Base-by-base conservation (phyloP, 2,113 vertebrate species). In the Spizaetus ornatus region DNA sequence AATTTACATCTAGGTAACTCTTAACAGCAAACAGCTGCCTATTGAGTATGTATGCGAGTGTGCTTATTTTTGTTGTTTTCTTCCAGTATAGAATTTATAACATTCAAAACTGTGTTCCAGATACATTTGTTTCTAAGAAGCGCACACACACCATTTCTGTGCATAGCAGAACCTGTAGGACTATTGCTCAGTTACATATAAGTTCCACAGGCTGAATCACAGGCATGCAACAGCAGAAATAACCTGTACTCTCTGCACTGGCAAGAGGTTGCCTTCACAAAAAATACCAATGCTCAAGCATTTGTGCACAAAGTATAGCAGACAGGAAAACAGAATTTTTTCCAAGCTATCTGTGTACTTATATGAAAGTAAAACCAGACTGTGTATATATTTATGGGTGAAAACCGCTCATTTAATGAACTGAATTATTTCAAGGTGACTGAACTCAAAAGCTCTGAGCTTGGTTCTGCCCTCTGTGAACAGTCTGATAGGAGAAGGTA, bases 41-140 rank as follows among this genome's bases (percentile, higher is more conserved):
- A 43, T 4, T 61, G 14, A 70, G 36, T 38, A 52, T 0, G 0
- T 22, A 59, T 25, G 9, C 12, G 1, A 53, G 9, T 6, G 13
- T 23, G 43, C 20, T 70, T 36, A 38, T 40, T 82, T 71, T 59
- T 11, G 2, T 14, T 66, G 42, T 47, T 67, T 89, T 78, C 42
- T 71, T 67, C 34, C 48, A 55, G 23, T 52, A 27, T 0, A 67
- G n/a, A 78, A 71, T 55, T 45, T 43, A 34, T 9, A 85, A 55
- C 20, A 61, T 34, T 67, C 19, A 63, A 78, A 94, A 88, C 21
- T 4, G 2, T 23, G 13, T 38, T 89, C 38, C 50, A 81, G 32
- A 34, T 20, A 11, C n/a, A 32, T 45, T 82, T 66, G 22, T 32
- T 74, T 71, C 65, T 63, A 31, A 83, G 43, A 71, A 95, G 61